Evolutionary conservation across 2,888 invertebrate species (phyloP).

Genomic region (Piscicola geometra): DNA sequence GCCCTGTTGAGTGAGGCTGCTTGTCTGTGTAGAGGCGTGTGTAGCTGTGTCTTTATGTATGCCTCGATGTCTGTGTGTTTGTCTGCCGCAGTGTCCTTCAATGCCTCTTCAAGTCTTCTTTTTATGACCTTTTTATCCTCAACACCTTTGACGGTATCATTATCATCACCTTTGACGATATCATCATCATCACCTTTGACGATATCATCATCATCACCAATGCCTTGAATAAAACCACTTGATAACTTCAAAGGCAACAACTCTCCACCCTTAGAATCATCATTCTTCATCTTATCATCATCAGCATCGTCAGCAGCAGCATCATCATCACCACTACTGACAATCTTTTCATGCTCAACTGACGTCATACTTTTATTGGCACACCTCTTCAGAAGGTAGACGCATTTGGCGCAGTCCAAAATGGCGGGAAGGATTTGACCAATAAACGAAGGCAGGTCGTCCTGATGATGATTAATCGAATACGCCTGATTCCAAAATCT

Average conservation of each 20-base stretch:
- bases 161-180: neutral
- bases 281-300: no score
- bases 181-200: neutral
- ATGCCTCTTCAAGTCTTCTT: no score
- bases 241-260: no score
- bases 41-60: neutral
- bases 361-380: neutral
- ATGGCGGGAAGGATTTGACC: neutral
- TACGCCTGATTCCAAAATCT: neutral
- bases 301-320: no score
- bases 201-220: neutral
- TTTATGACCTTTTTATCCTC: neutral
- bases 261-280: no score
- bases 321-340: no score
- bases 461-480: neutral
- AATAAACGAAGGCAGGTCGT: neutral
- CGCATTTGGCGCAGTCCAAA: slow-evolving; percentile 2
- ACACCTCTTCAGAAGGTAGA: neutral
- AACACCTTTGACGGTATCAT: neutral
- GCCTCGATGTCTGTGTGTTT: neutral
- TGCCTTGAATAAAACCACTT: no score
- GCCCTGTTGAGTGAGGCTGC: neutral
- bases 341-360: neutral
- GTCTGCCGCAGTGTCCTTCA: neutral
- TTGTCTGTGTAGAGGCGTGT: neutral